Evolutionary conservation across 1,140 invertebrate genomes (phyloP).

Genomic region (Drosophila albomicans): DNA sequence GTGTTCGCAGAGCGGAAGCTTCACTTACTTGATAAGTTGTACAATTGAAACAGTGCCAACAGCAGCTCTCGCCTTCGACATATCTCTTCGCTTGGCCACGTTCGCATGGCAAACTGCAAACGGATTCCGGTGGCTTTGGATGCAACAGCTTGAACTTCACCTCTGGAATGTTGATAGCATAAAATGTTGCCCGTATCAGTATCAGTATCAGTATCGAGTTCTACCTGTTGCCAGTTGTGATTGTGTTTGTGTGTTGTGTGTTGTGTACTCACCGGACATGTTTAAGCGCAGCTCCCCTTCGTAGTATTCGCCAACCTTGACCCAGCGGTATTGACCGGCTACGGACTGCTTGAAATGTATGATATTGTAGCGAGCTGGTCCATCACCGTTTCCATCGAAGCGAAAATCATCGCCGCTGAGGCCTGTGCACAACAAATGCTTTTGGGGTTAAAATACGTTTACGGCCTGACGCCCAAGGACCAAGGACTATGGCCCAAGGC

Average conservation of each 20-base stretch:
- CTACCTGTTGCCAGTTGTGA: conserved; percentile 6
- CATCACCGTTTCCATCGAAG: conserved; percentile 95
- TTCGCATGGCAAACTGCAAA: conserved; percentile 94
- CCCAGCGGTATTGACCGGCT: conserved; percentile 92
- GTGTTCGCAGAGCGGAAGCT: neutral
- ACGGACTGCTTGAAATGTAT: conserved; percentile 96
- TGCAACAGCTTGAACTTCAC: conserved; percentile 92
- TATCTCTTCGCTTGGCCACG: conserved; percentile 95
- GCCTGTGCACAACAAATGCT: conserved; percentile 86
- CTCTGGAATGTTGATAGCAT: conserved; percentile 85
- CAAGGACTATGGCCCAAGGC: conserved; percentile 10
- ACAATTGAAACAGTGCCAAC: conserved; percentile 98
- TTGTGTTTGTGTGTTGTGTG: neutral
- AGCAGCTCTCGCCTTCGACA: conserved; percentile 96
- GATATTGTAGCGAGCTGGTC: conserved; percentile 97
- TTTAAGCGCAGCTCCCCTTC: conserved; percentile 92
- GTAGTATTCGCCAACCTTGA: conserved; percentile 93
- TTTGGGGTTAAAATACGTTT: conserved; percentile 67
- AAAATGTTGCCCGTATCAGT: neutral
- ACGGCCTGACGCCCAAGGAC: conserved; percentile 50
- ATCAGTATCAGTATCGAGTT: too few species aligned
- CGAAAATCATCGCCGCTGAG: conserved; percentile 95
- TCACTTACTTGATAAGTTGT: conserved; percentile 93
- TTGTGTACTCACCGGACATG: conserved; percentile 88
- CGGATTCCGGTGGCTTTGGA: conserved; percentile 92